phyloP scores from a whole-genome alignment of 2,113 vertebrate genomes.

The Neomonachus schauinslandi region DNA sequence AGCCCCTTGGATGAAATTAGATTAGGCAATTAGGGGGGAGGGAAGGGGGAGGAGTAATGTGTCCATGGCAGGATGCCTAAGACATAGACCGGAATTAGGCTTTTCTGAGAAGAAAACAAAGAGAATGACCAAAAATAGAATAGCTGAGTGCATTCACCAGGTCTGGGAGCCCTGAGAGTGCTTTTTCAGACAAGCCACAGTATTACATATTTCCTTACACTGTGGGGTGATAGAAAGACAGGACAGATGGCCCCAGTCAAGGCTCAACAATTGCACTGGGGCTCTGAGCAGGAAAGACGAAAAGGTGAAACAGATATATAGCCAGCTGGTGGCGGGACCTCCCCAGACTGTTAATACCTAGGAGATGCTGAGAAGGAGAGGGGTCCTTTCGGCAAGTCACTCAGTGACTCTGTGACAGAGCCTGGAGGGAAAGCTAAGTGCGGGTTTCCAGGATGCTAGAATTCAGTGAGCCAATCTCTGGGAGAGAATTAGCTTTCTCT shows the following conservation, averaged over 20 bases:
- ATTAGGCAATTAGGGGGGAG: background rate
- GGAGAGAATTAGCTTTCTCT: background rate
- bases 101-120: slow-evolving; percentile 74
- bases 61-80: slow-evolving; percentile 47
- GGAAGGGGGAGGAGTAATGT: background rate
- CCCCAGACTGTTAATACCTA: background rate
- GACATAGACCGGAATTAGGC: slow-evolving; percentile 57
- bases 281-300: background rate
- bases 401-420: background rate
- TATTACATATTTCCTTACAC: background rate
- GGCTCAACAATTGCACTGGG: background rate
- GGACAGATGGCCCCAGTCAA: background rate
- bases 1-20: background rate
- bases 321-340: background rate
- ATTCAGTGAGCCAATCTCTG: background rate
- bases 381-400: background rate
- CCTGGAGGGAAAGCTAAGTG: background rate
- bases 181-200: slow-evolving; percentile 55
- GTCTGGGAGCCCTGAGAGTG: background rate
- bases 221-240: background rate
- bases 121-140: slow-evolving; percentile 68
- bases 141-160: background rate
- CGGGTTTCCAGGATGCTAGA: background rate
- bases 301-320: background rate
- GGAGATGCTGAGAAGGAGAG: background rate